A percentile compares a stretch with the other conserved stretches of the same genome.
Conservation (phyloP, 2,113 vertebrate genomes). For the Pipra filicauda region DNA sequence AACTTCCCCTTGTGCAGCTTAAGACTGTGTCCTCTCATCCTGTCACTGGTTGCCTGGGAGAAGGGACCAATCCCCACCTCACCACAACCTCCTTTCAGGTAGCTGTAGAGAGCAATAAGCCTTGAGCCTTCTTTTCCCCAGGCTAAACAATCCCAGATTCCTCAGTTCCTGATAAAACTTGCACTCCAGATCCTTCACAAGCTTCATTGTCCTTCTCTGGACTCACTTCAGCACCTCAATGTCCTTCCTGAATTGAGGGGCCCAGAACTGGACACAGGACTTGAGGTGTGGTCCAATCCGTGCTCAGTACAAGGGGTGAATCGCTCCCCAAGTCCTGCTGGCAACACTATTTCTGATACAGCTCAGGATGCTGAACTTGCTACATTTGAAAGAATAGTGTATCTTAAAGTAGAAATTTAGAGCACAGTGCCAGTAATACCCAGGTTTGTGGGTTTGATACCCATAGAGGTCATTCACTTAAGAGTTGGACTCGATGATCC, state of each 20-base stretch:
- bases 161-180: too few relatives aligned
- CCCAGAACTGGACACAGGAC: neutral
- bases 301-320: rapidly evolving
- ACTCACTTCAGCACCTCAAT: rapidly evolving
- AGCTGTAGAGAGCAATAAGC: too few relatives aligned
- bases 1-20: neutral
- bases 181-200: neutral
- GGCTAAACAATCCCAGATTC: neutral
- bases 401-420: neutral
- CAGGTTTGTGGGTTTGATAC: neutral
- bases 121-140: neutral
- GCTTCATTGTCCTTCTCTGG: neutral
- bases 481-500: neutral
- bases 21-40: neutral
- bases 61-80: rapidly evolving
- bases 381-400: neutral
- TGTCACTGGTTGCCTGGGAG: neutral
- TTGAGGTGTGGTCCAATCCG: neutral
- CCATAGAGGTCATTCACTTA: neutral
- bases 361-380: neutral
- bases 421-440: neutral
- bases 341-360: neutral
- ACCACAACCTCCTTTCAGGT: too few relatives aligned
- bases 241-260: neutral
- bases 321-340: neutral